phyloP scores from a whole-genome alignment of 2,113 vertebrate genomes.

The Microcebus tavaratra region DNA sequence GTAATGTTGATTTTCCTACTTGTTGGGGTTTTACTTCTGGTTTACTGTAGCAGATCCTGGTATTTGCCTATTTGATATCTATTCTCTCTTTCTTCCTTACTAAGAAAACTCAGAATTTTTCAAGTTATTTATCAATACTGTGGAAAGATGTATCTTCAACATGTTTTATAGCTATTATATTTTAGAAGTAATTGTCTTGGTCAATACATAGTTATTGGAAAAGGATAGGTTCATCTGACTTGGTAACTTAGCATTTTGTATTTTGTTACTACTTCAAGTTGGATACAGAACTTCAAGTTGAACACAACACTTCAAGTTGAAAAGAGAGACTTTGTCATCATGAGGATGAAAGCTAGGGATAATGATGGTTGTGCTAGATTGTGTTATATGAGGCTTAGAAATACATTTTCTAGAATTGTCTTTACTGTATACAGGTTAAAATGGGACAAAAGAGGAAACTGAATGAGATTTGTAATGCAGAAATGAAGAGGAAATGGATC shows the following conservation, averaged over 20 bases:
- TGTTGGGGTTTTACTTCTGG: neutral
- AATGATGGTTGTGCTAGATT: neutral
- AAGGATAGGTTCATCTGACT: neutral
- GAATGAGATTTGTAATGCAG: neutral
- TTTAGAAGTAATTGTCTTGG: neutral
- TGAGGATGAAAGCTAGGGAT: neutral
- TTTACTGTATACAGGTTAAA: neutral
- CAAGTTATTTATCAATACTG: neutral
- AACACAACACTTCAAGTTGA: neutral
- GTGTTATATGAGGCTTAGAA: neutral
- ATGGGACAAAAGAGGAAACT: neutral
- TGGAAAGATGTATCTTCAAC: neutral
- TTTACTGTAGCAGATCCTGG: neutral
- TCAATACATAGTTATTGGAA: neutral
- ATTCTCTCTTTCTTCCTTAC: neutral
- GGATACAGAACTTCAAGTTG: neutral
- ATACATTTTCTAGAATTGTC: neutral
- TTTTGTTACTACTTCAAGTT: conserved; percentile 10
- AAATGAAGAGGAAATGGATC: conserved; percentile 5
- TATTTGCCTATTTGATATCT: neutral
- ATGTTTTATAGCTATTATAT: conserved; percentile 9
- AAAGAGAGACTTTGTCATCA: neutral
- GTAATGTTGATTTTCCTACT: neutral
- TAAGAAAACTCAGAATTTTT: neutral
- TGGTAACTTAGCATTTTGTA: neutral